Percentiles rank a stretch among this genome's conserved stretches.
These are phyloP conservation scores for Silvanus unidentatus DNA, from an alignment of 2,888 invertebrate species.

Conservation along the genomic window DNA sequence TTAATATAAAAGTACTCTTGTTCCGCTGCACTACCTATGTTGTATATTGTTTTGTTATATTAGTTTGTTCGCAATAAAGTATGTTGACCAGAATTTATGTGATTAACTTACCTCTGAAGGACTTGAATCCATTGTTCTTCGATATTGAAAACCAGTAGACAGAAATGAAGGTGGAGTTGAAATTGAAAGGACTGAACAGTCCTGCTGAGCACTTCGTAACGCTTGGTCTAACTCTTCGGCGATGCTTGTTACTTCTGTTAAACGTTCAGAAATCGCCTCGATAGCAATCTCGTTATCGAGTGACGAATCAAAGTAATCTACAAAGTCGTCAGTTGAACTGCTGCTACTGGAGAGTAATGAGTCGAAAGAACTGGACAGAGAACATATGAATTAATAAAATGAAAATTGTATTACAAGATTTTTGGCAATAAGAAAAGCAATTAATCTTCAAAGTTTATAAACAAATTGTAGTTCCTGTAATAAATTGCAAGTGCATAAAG, in stretches of 20 bases:
- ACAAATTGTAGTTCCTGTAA: no score
- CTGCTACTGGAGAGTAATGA: slow-evolving; percentile 3
- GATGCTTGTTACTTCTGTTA: slow-evolving; percentile 59
- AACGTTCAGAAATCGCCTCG: slow-evolving; percentile 59
- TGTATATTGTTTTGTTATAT: slow-evolving; percentile 25
- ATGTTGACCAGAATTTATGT: slow-evolving; percentile 24
- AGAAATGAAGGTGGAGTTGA: slow-evolving; percentile 19
- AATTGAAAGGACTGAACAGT: slow-evolving; percentile 37
- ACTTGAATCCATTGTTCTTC: slow-evolving; percentile 21
- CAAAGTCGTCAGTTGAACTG: no score
- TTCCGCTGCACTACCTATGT: slow-evolving; percentile 20
- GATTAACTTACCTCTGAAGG: slow-evolving; percentile 22
- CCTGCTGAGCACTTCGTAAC: slow-evolving; percentile 49
- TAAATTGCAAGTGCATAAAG: no score
- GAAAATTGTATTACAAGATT: not conserved
- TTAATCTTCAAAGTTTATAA: no score
- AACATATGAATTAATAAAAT: no score
- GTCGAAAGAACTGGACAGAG: slow-evolving; percentile 1
- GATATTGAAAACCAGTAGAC: slow-evolving; percentile 3
- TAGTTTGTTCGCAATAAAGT: slow-evolving; percentile 33
- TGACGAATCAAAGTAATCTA: slow-evolving; percentile 19
- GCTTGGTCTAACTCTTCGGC: slow-evolving; percentile 62
- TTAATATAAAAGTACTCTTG: no score
- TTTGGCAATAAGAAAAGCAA: slow-evolving; percentile 1
- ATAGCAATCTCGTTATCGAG: slow-evolving; percentile 56